Evolutionary conservation across 2,113 vertebrate genomes (phyloP), one percentile per base, ranked within the genome.

Genomic region (Polyodon spathula): DNA sequence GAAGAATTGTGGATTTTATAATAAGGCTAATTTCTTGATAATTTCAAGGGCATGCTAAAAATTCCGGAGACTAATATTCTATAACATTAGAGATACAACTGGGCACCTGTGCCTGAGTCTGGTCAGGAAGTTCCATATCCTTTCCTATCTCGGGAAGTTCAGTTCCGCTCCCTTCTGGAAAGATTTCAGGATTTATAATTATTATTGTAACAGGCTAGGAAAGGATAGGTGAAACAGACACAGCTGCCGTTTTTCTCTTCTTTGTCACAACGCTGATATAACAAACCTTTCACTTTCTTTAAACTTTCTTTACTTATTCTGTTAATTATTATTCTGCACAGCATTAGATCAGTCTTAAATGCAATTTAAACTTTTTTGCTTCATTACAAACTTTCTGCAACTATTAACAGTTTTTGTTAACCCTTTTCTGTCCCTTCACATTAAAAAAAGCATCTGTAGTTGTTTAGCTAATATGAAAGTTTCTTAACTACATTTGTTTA

Each of bases 101-200:
- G 68, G 79, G 87, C 88, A 93, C 88, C 86, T 90, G 89, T 76
- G 76, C 74, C 62, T 74, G 73, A 64, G 86, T 86, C 84, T 86
- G 77, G 38, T 77, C 83, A 92, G 88, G 88, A 94, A 90, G 84
- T 84, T 81, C 88, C 87, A 89, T 88, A 85, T 89, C 86, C 85
- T 89, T 84, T 84, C 80, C 79, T 80, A 83, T 86, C 77, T 83
- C 74, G 59, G 76, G 80, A 85, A 86, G 75, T 83, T 76, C 67
- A 80, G 83, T 88, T 88, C 81, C 83, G 81, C 68, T 79, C 73
- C 64, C 71, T 44, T 54, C 73, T 82, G 78, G 82, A 85, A 73
- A 68, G 54, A 46, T 75, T 87, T 85, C 81, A 81, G 70, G 74
- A 81, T 70, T 71, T 74, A 78, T 81, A 83, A 88, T 16, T 80